Conservation (phyloP, 2,888 invertebrate species). For the Pecten maximus region DNA sequence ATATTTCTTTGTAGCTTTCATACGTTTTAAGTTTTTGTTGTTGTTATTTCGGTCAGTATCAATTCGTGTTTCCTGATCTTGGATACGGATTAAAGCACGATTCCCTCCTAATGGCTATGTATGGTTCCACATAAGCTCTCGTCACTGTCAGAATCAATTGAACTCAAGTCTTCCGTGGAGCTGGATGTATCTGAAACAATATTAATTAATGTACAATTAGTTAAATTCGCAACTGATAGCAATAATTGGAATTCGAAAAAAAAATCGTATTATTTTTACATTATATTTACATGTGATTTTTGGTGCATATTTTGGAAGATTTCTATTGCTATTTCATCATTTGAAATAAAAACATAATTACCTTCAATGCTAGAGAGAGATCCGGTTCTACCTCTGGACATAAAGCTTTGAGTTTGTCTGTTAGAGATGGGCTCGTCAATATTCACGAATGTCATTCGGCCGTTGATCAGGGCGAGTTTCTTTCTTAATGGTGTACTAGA, state of each 20-base stretch:
- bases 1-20: no score
- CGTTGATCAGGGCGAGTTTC: not conserved
- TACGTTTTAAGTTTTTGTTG: no score
- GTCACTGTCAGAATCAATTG: not conserved
- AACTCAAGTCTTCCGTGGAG: not conserved
- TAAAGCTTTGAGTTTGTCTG: not conserved
- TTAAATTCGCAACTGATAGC: no score
- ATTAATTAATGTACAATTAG: not conserved
- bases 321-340: no score
- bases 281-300: not conserved
- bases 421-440: not conserved
- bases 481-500: not conserved
- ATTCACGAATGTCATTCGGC: not conserved
- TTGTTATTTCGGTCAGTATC: no score
- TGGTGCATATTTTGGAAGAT: not conserved
- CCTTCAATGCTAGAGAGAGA: constrained; percentile 2
- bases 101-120: not conserved
- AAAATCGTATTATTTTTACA: not conserved
- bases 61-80: not conserved
- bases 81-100: not conserved
- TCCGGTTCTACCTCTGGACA: not conserved
- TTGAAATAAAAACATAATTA: not conserved
- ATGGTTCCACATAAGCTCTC: not conserved
- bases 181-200: not conserved
- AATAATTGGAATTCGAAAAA: not conserved